Base-by-base conservation (phyloP, 2,888 invertebrate genomes). In the Diaperis boleti region DNA sequence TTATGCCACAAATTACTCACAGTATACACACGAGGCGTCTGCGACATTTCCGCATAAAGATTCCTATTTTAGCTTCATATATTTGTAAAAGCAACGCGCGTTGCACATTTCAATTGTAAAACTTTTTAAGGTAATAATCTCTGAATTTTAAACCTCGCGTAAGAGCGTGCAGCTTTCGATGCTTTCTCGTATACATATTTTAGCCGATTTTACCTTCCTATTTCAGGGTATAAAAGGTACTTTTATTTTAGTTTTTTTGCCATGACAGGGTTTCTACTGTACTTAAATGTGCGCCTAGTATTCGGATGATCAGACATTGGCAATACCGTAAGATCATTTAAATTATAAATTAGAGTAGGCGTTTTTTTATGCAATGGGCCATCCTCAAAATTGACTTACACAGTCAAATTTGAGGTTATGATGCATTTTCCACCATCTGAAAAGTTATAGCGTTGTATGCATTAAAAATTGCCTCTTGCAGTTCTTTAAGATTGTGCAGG, bases 391-490 rank as follows among this genome's bases (percentile, higher is more conserved):
- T 41, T 29, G 8, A 54, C 41, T 54, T 54, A 54, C 31, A 29
- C n/a, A 15, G 15, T 54, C 41, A 54, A 41, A 54, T 31, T 17
- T 54, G 54, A 54, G n/a, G n/a, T n/a, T n/a, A n/a, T n/a, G n/a
- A n/a, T n/a, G n/a, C n/a, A n/a, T n/a, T n/a, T n/a, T n/a, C n/a
- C n/a, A n/a, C n/a, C n/a, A n/a, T n/a, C n/a, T n/a, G n/a, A n/a
- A n/a, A n/a, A n/a, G n/a, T n/a, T n/a, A n/a, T n/a, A n/a, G n/a
- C n/a, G n/a, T n/a, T n/a, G n/a, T n/a, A n/a, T n/a, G n/a, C n/a
- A n/a, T n/a, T n/a, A n/a, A n/a, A n/a, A n/a, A n/a, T n/a, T n/a
- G n/a, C n/a, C n/a, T n/a, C n/a, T n/a, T n/a, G n/a, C n/a, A n/a
- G n/a, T n/a, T n/a, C n/a, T n/a, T n/a, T n/a, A n/a, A n/a, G n/a